Conservation (phyloP, 2,113 vertebrate genomes). For the Spermophilus dauricus region DNA sequence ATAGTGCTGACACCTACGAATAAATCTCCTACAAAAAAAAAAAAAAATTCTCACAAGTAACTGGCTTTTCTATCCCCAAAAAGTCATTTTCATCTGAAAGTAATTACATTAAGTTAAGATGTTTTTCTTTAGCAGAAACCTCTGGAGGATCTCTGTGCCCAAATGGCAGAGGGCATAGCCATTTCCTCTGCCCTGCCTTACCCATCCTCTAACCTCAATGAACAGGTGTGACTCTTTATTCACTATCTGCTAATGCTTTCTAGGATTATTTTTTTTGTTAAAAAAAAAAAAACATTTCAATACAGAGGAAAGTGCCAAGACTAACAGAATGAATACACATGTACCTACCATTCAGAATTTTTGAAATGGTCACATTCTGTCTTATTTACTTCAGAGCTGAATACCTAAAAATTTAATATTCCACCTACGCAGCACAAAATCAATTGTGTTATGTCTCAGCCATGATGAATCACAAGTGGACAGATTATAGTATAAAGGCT, state of each 20-base stretch:
- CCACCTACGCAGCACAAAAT: conserved; percentile 31
- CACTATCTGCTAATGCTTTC: neutral
- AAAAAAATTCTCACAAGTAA: conserved; percentile 6
- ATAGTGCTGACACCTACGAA: neutral
- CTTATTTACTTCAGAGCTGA: conserved; percentile 50
- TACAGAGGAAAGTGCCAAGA: neutral
- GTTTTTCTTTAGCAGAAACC: neutral
- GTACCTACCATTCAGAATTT: conserved; percentile 9
- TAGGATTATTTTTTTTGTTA: neutral
- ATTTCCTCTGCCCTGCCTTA: neutral
- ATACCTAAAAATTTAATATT: conserved; percentile 49
- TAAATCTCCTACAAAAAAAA: neutral
- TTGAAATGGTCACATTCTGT: conserved; percentile 48
- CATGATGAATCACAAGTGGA: conserved; percentile 33
- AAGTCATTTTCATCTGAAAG: neutral
- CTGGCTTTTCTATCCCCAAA: neutral
- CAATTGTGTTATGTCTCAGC: neutral
- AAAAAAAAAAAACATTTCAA: neutral
- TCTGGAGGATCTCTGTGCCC: neutral
- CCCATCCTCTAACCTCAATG: neutral
- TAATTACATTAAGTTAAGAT: conserved; percentile 12
- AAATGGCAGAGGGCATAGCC: neutral
- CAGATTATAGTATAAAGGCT: neutral
- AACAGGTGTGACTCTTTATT: neutral
- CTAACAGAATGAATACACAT: neutral